A percentile compares a stretch with the other conserved stretches of the same genome.
Conservation (phyloP, 2,113 vertebrate genomes). For the Oostethus manadensis region DNA sequence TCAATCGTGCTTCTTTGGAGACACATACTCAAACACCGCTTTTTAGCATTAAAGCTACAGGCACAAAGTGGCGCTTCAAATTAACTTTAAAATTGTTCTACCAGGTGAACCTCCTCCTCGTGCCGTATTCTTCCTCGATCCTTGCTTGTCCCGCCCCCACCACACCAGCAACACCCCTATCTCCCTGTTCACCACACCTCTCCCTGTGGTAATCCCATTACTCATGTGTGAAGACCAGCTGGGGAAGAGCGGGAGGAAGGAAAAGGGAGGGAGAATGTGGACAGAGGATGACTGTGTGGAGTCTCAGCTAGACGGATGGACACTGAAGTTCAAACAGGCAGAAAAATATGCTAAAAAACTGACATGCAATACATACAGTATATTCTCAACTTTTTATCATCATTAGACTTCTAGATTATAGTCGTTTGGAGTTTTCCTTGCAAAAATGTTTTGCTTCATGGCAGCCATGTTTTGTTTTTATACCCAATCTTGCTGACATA, state of each 20-base stretch:
- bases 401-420: too few relatives aligned
- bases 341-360: not conserved
- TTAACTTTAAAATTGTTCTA: conserved; percentile 2
- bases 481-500: too few relatives aligned
- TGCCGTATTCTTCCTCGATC: conserved; percentile 39
- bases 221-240: conserved; percentile 78
- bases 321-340: conserved; percentile 11
- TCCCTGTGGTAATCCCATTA: conserved; percentile 77
- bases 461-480: too few relatives aligned
- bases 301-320: conserved; percentile 32
- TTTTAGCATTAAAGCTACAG: too few relatives aligned
- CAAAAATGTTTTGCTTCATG: too few relatives aligned
- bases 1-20: too few relatives aligned
- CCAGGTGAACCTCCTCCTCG: conserved; percentile 25
- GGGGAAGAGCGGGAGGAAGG: conserved; percentile 41
- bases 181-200: conserved; percentile 20
- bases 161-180: conserved; percentile 30
- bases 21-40: too few relatives aligned
- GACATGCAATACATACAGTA: not conserved
- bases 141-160: conserved; percentile 48
- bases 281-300: conserved; percentile 55
- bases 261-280: conserved; percentile 37
- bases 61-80: not conserved
- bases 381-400: too few relatives aligned
- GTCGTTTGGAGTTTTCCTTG: too few relatives aligned